Evolutionary conservation across 2,888 invertebrate genomes (phyloP).

Genomic region (Sabatieria punctata): DNA sequence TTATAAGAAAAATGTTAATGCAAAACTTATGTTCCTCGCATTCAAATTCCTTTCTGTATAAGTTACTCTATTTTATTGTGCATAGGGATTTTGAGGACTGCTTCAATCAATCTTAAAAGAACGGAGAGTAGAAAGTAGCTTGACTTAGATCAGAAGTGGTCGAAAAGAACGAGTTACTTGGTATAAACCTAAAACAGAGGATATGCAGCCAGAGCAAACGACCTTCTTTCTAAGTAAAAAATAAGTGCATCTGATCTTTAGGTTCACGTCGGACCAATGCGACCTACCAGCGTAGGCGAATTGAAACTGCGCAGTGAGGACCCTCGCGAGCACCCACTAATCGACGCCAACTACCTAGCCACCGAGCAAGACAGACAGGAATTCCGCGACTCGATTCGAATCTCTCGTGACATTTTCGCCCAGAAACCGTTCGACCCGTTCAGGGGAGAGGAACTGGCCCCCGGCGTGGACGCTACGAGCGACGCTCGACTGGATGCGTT

Average conservation of each 20-base stretch:
- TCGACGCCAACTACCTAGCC: slow-evolving; percentile 75
- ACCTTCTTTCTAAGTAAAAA: background rate
- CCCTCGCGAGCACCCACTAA: slow-evolving; percentile 58
- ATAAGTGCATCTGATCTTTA: slow-evolving; percentile 11
- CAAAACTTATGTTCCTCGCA: too few species aligned
- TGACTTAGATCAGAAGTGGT: too few species aligned
- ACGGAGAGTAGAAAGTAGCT: too few species aligned
- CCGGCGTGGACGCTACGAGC: slow-evolving; percentile 15
- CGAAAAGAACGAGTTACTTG: too few species aligned
- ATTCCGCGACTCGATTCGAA: slow-evolving; percentile 6
- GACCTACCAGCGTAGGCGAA: slow-evolving; percentile 66
- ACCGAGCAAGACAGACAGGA: slow-evolving; percentile 40
- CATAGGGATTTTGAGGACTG: too few species aligned
- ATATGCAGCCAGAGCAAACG: too few species aligned
- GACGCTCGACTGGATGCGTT: background rate
- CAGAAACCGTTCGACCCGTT: slow-evolving; percentile 25
- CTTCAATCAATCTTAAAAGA: too few species aligned
- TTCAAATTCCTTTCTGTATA: too few species aligned
- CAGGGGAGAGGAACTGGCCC: slow-evolving; percentile 28
- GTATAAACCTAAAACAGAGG: too few species aligned
- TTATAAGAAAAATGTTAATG: too few species aligned
- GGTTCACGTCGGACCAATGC: slow-evolving; percentile 42
- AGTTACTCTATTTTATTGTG: too few species aligned
- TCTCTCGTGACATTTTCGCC: slow-evolving; percentile 23
- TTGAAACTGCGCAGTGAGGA: slow-evolving; percentile 57